Percentiles rank a stretch among this genome's conserved stretches.
These are phyloP conservation scores for Mustela erminea DNA, from an alignment of 2,797 vertebrate species.

Conservation along the genomic window DNA sequence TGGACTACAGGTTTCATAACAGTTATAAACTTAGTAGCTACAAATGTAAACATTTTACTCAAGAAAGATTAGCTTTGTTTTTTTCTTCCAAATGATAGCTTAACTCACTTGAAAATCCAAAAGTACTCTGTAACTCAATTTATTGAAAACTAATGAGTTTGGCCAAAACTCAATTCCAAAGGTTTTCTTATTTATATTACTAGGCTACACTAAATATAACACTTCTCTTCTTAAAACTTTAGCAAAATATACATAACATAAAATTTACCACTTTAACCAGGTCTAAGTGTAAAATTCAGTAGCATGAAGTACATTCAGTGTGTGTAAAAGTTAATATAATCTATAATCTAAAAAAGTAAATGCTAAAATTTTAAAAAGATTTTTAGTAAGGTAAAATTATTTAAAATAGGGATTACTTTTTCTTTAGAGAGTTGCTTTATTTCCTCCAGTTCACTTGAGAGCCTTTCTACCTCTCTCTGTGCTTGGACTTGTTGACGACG, in stretches of 20 bases:
- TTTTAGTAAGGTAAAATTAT: conserved; percentile 54
- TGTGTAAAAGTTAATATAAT: not conserved
- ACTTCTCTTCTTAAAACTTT: not conserved
- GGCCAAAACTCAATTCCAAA: conserved; percentile 45
- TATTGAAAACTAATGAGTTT: conserved; percentile 51
- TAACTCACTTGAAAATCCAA: conserved; percentile 40
- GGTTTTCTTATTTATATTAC: conserved; percentile 14
- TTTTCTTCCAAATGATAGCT: conserved; percentile 5
- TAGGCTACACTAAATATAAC: conserved; percentile 49
- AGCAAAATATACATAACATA: conserved; percentile 39
- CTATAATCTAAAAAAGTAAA: conserved; percentile 6
- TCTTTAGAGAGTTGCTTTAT: conserved; percentile 87
- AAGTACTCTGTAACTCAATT: conserved; percentile 29
- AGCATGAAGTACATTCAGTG: not conserved
- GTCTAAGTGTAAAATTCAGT: conserved; percentile 23
- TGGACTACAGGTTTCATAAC: conserved; percentile 10
- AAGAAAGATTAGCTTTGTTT: conserved; percentile 20
- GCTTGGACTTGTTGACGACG: conserved; percentile 83
- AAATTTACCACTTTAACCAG: conserved; percentile 26
- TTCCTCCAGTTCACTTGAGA: conserved; percentile 88
- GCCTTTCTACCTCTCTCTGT: conserved; percentile 84
- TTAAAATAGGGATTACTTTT: conserved; percentile 86
- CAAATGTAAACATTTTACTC: conserved; percentile 28
- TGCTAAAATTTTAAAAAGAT: not conserved
- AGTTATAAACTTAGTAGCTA: conserved; percentile 28